Conservation (phyloP, 2,797 vertebrate species). For the Gorsachius magnificus region DNA sequence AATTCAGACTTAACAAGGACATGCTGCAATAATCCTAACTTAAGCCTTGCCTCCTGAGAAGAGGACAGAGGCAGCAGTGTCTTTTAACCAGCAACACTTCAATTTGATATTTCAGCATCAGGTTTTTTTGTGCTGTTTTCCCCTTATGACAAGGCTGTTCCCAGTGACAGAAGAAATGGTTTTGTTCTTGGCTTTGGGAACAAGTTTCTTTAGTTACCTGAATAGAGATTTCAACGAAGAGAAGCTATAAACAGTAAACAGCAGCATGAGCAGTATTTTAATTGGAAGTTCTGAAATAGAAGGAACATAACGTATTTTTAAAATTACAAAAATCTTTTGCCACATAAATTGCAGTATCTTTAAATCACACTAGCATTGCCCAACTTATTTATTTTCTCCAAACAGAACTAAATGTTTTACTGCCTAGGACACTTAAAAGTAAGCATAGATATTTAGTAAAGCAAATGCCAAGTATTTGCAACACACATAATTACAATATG, state of each 20-base stretch:
- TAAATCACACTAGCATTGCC: background rate
- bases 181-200: background rate
- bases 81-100: background rate
- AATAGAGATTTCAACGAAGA: conserved; percentile 83
- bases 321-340: background rate
- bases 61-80: background rate
- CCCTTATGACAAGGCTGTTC: background rate
- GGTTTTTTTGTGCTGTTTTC: background rate
- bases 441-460: background rate
- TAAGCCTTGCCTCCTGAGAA: background rate
- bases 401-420: background rate
- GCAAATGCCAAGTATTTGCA: background rate
- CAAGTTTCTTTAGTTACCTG: conserved; percentile 77
- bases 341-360: background rate
- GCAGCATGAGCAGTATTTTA: conserved; percentile 91
- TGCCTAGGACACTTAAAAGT: background rate
- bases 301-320: background rate
- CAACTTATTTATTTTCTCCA: background rate
- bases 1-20: background rate
- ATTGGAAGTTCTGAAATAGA: conserved; percentile 86
- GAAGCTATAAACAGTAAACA: conserved; percentile 90
- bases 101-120: background rate
- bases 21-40: background rate
- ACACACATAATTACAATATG: no score
- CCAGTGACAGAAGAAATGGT: background rate